A percentile compares a stretch with the other conserved stretches of the same genome.
phyloP scores from a whole-genome alignment of 1,140 invertebrate species.

The Tetramorium simillimum region DNA sequence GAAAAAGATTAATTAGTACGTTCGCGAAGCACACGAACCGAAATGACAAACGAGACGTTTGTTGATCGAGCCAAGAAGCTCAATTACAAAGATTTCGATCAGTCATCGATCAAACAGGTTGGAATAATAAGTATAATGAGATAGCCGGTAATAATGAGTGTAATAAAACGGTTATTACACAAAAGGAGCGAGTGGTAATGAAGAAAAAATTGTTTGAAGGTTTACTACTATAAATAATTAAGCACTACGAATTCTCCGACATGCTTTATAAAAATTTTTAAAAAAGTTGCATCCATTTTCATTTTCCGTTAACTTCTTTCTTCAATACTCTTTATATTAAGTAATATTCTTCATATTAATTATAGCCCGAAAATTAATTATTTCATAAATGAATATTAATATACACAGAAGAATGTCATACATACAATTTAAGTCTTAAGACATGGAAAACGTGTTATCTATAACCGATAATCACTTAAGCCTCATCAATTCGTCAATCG shows the following conservation, averaged over 20 bases:
- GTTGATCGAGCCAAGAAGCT: neutral
- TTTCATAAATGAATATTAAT: neutral
- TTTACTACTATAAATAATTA: neutral
- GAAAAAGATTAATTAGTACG: constrained; percentile 19
- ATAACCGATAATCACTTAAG: neutral
- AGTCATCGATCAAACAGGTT: constrained; percentile 6
- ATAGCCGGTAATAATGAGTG: neutral
- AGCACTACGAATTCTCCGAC: neutral
- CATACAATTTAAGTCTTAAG: neutral
- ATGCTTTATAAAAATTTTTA: neutral
- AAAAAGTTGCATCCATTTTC: neutral
- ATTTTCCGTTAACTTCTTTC: neutral
- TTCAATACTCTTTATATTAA: neutral
- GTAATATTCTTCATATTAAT: neutral
- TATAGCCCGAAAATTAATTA: neutral
- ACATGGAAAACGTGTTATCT: neutral
- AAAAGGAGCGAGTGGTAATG: neutral
- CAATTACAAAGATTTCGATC: constrained; percentile 13
- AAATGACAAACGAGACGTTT: constrained; percentile 21
- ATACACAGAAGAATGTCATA: neutral
- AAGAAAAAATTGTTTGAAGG: neutral
- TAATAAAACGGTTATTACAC: neutral
- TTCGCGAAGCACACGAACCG: neutral
- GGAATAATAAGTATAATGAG: too few species aligned
- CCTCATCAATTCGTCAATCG: neutral